Percentiles rank a stretch among this genome's conserved stretches.
These are phyloP conservation scores for Poliocrania exsul DNA, from an alignment of 2,797 vertebrate species.

Conservation along the genomic window DNA sequence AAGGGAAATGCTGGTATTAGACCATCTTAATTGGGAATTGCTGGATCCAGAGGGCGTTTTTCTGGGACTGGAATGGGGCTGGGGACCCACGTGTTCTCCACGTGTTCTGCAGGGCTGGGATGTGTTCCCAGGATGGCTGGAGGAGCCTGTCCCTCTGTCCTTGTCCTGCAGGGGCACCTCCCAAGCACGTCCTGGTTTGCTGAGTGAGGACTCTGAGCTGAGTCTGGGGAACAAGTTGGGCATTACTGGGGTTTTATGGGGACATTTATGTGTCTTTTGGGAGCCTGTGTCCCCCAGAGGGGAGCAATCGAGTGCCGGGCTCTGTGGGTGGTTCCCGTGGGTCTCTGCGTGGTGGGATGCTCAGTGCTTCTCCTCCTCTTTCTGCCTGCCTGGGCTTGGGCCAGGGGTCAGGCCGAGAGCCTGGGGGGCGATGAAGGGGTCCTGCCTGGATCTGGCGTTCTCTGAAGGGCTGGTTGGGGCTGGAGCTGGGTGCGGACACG, in stretches of 20 bases:
- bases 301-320: rapidly evolving
- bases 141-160: not conserved
- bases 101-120: rapidly evolving
- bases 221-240: not conserved
- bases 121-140: rapidly evolving
- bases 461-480: not conserved
- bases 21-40: not conserved
- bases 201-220: not conserved
- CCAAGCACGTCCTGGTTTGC: not conserved
- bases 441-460: rapidly evolving
- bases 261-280: not conserved
- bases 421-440: rapidly evolving
- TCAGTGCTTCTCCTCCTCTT: not conserved
- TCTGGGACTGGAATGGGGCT: rapidly evolving
- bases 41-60: not conserved
- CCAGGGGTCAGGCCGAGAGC: not conserved
- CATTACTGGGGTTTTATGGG: not conserved
- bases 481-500: rapidly evolving
- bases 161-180: not conserved
- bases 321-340: not conserved
- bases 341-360: not conserved
- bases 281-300: not conserved
- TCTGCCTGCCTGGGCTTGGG: not conserved
- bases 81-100: rapidly evolving
- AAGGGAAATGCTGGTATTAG: not conserved